phyloP scores from a whole-genome alignment of 2,888 invertebrate genomes.

The Hydroisotoma schaefferi region DNA sequence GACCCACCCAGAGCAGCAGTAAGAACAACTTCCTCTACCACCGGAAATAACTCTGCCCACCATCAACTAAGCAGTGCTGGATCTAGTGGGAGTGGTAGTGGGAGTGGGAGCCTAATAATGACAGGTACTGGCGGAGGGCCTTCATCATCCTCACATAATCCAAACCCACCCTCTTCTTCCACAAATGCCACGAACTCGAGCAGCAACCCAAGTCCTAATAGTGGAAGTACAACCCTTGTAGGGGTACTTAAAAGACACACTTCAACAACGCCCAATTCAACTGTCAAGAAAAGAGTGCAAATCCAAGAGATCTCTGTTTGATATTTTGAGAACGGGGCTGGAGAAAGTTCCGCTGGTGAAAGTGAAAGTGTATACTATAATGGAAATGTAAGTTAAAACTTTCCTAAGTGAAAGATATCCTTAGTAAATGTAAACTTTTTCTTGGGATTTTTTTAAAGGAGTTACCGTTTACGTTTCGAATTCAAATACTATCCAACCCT shows the following conservation, averaged over 20 bases:
- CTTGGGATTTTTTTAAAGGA: too few species aligned
- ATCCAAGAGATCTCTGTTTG: conserved; percentile 87
- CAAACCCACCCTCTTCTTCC: neutral
- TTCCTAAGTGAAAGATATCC: too few species aligned
- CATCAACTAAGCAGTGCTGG: neutral
- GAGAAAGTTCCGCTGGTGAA: neutral
- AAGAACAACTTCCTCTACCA: conserved; percentile 19
- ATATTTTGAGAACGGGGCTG: conserved; percentile 25
- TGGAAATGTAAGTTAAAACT: too few species aligned
- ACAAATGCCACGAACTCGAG: conserved; percentile 54
- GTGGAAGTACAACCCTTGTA: conserved; percentile 49
- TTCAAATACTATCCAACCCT: too few species aligned
- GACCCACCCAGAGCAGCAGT: conserved; percentile 28
- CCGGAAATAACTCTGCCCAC: conserved; percentile 16
- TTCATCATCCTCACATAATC: neutral
- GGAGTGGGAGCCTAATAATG: neutral
- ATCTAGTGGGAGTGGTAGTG: neutral
- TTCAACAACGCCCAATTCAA: conserved; percentile 49
- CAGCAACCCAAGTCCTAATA: conserved; percentile 50
- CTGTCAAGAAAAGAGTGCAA: conserved; percentile 81
- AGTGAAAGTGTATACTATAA: neutral
- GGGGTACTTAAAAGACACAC: conserved; percentile 51
- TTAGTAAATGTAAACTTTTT: too few species aligned
- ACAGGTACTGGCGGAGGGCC: neutral
- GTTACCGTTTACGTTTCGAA: too few species aligned